Evolutionary conservation across 2,888 invertebrate species (phyloP).

Genomic region (Aleiodes testaceus): DNA sequence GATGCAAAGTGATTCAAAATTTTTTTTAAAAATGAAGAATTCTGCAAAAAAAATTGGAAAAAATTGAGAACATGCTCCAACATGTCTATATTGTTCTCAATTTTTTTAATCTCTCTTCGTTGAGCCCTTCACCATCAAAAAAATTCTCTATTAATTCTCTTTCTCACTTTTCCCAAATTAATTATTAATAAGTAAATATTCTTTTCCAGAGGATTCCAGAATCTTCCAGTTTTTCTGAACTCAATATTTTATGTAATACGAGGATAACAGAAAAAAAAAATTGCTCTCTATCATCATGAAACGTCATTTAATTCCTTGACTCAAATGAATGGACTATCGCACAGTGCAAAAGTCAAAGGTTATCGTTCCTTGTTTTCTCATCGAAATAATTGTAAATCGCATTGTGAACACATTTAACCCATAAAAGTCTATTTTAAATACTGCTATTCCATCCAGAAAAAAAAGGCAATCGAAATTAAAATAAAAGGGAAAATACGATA

Average conservation of each 20-base stretch:
- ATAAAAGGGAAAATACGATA: not conserved
- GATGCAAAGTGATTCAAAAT: too few species aligned
- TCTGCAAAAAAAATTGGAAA: too few species aligned
- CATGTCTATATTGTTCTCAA: too few species aligned
- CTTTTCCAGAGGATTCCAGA: not conserved
- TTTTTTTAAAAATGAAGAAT: too few species aligned
- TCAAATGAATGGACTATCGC: constrained; percentile 16
- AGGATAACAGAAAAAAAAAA: not conserved
- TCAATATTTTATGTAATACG: constrained; percentile 3
- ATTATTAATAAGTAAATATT: too few species aligned
- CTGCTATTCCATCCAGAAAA: too few species aligned
- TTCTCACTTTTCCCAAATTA: too few species aligned
- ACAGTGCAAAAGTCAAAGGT: constrained; percentile 12
- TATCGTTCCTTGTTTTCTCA: constrained; percentile 9
- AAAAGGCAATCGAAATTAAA: constrained; percentile 8
- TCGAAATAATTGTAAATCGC: not conserved
- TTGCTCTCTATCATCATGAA: not conserved
- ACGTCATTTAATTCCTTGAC: constrained; percentile 4
- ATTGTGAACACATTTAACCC: not conserved
- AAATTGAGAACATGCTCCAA: too few species aligned
- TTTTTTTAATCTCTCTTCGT: too few species aligned
- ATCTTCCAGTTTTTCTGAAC: not conserved
- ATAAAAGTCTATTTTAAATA: not conserved
- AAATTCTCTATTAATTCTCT: too few species aligned
- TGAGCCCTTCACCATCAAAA: too few species aligned